Evolutionary conservation across 2,113 vertebrate genomes (phyloP), one percentile per base, ranked within the genome.

Genomic region (Erythrocercus mccallii): DNA sequence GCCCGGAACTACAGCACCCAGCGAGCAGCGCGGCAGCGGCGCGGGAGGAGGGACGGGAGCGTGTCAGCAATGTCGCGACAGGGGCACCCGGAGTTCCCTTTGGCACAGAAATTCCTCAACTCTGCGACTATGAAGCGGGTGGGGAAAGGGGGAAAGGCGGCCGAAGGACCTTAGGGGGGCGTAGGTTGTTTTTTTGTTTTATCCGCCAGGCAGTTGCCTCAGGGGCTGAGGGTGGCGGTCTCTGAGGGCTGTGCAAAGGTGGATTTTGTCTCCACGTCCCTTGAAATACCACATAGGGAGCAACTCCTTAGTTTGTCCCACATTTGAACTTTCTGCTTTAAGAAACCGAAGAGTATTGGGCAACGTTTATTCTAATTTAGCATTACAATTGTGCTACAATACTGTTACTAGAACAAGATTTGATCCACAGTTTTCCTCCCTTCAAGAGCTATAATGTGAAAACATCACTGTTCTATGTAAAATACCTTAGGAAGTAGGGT

Each of bases 1-100:
- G 45, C 57, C 19, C 33, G 27, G 50, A 91, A 97, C 87, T 96
- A 95, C 91, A 88, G 33, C n/a, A 79, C 84, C 95, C 89, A 89
- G 42, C 1, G 15, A 23, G 56, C 87, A 2, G 33, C 44, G 73
- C 90, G 50, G 45, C 54, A 54, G 2, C 58, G 74, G 69, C 54
- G 62, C 40, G 61, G 83, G 44, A 50, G 58, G 64, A 69, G 18
- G 22, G 38, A 6, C 30, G 13, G 2, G 30, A 47, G 22, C 4
- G 42, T 33, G 15, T 15, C 25, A 7, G 35, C 31, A 1, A 6
- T 22, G 57, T 27, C 17, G 28, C 24, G 48, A 11, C 9, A 5
- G 24, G 33, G 21, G 13, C 6, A 12, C 0, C 2, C 21, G 14
- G 11, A 4, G 44, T 10, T 68, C 4, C n/a, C 33, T 45, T 24